These are phyloP conservation scores for Syrrhaptes paradoxus DNA, from an alignment of 2,113 vertebrate genomes.

Conservation along the genomic window DNA sequence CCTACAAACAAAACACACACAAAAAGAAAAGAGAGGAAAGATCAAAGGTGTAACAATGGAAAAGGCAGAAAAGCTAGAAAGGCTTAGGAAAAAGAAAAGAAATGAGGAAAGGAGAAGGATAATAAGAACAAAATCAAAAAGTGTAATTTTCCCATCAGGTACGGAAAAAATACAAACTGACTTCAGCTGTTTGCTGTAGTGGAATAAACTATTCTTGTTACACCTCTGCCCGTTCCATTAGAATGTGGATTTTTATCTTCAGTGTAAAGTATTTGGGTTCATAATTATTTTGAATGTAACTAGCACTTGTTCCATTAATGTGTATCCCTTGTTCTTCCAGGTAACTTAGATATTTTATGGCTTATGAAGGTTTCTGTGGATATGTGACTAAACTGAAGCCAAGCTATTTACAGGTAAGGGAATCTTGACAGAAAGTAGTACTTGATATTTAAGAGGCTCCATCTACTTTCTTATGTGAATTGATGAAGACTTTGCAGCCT, in stretches of 20 bases:
- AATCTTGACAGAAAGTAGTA: neutral
- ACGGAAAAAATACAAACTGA: neutral
- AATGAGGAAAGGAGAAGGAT: neutral
- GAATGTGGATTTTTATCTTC: neutral
- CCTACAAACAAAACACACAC: neutral
- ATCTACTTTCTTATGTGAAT: neutral
- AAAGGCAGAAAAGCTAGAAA: neutral
- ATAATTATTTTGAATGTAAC: neutral
- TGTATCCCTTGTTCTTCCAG: constrained; percentile 5
- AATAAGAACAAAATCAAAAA: neutral
- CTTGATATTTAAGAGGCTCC: neutral
- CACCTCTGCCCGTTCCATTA: neutral
- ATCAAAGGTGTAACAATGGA: neutral
- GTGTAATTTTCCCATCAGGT: neutral
- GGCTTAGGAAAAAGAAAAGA: neutral
- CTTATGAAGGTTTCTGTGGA: constrained; percentile 83
- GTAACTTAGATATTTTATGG: constrained; percentile 72
- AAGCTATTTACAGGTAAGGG: constrained; percentile 80
- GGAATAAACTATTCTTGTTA: neutral
- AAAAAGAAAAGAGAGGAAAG: neutral
- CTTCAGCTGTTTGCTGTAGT: neutral
- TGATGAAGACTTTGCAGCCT: neutral
- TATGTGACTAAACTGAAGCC: constrained; percentile 72
- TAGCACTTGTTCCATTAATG: neutral
- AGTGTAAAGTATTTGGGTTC: neutral